Percentiles rank a stretch among this genome's conserved stretches.
These are phyloP conservation scores for Ciconia nigra DNA, from an alignment of 2,797 vertebrate species.

Conservation along the genomic window DNA sequence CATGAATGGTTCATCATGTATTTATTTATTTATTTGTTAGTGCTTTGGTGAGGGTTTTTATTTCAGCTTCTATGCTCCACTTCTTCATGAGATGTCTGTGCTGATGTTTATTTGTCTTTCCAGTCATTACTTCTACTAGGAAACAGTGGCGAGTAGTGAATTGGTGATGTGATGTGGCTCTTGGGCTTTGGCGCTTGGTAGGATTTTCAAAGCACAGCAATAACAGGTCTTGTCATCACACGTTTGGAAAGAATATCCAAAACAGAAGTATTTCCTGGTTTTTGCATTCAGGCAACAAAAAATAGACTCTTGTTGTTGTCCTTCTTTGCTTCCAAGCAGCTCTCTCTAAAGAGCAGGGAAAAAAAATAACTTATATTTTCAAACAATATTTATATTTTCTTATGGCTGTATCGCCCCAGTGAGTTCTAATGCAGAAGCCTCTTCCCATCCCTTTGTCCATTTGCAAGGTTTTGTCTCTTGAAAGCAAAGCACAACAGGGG, in stretches of 20 bases:
- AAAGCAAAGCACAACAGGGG: neutral
- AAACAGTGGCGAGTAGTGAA: neutral
- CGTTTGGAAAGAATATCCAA: neutral
- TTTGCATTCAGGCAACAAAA: neutral
- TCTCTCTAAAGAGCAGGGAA: neutral
- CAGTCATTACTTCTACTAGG: neutral
- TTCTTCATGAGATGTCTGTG: neutral
- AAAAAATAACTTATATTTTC: neutral
- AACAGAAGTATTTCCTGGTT: neutral
- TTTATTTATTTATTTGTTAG: slow-evolving; percentile 6
- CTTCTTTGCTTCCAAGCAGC: neutral
- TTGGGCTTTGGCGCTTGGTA: slow-evolving; percentile 4
- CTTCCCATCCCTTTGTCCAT: neutral
- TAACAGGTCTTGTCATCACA: neutral
- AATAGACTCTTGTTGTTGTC: neutral
- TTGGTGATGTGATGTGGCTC: neutral
- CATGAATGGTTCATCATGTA: neutral
- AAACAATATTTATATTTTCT: neutral
- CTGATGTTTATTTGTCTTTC: slow-evolving; percentile 40
- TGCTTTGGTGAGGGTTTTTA: neutral
- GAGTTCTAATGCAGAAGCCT: neutral
- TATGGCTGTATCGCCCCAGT: neutral
- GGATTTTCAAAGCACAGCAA: neutral
- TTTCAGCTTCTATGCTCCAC: neutral
- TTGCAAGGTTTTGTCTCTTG: neutral